A percentile compares a stretch with the other conserved stretches of the same genome.
Conservation (phyloP, 2,113 vertebrate species). For the Plecturocebus donacophilus region DNA sequence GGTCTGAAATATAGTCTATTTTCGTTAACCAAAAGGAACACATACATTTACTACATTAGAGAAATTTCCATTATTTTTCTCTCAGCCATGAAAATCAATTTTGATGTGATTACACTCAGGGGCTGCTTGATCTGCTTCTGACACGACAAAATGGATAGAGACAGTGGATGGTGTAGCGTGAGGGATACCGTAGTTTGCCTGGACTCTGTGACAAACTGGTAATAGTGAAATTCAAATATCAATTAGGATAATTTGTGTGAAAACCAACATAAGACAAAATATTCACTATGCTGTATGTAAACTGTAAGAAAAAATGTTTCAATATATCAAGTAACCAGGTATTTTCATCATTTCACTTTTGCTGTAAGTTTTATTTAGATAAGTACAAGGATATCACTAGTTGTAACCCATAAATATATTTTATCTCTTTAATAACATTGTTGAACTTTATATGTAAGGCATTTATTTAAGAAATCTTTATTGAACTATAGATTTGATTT, state of each 20-base stretch:
- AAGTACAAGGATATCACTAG: conserved; percentile 8
- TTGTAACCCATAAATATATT: background rate
- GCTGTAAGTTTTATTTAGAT: conserved; percentile 32
- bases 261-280: conserved; percentile 59
- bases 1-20: conserved; percentile 97
- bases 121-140: conserved; percentile 91
- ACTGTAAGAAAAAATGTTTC: conserved; percentile 28
- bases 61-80: conserved; percentile 99
- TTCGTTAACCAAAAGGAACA: conserved; percentile 99
- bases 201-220: conserved; percentile 84
- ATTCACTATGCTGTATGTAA: conserved; percentile 34
- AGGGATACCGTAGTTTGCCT: conserved; percentile 83
- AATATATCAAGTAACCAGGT: background rate
- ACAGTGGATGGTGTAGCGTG: conserved; percentile 86
- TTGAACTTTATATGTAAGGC: background rate
- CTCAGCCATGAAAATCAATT: conserved; percentile 99
- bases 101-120: conserved; percentile 97
- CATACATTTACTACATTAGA: conserved; percentile 99
- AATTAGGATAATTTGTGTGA: conserved; percentile 79
- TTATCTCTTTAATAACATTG: conserved; percentile 28
- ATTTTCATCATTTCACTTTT: conserved; percentile 64
- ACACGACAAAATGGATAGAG: conserved; percentile 92
- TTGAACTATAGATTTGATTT: background rate
- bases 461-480: conserved; percentile 20
- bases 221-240: conserved; percentile 84